These are phyloP conservation scores for Lerista edwardsae DNA, from an alignment of 2,797 vertebrate species.

Conservation along the genomic window DNA sequence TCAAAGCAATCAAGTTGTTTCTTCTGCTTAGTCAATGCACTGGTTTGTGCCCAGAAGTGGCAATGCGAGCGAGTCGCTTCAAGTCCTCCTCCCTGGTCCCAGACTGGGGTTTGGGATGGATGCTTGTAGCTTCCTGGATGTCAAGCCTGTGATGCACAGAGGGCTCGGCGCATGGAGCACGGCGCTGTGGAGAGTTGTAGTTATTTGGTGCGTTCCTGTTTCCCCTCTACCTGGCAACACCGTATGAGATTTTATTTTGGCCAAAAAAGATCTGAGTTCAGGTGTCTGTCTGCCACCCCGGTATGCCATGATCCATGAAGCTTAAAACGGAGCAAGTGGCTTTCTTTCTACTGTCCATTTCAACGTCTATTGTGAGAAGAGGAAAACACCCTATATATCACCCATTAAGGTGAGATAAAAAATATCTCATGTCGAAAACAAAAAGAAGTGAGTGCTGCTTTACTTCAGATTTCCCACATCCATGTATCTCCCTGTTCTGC, in stretches of 20 bases:
- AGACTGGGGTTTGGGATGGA: neutral
- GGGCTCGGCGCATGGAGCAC: neutral
- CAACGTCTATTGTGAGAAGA: neutral
- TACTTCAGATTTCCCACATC: neutral
- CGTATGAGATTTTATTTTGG: too few relatives aligned
- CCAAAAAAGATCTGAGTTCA: too few relatives aligned
- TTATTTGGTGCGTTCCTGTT: too few relatives aligned
- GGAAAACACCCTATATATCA: too few relatives aligned
- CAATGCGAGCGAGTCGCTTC: neutral
- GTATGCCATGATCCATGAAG: too few relatives aligned
- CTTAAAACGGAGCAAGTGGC: neutral
- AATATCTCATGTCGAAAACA: neutral
- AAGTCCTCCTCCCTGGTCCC: neutral
- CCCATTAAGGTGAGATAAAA: neutral
- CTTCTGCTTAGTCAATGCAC: neutral
- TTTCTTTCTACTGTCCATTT: neutral
- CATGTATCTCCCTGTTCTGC: neutral
- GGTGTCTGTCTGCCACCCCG: too few relatives aligned
- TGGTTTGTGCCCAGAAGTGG: neutral
- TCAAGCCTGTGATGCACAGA: neutral
- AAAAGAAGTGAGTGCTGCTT: neutral
- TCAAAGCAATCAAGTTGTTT: neutral
- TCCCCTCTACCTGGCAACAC: too few relatives aligned
- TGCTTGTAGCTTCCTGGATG: neutral
- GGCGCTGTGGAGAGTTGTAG: too few relatives aligned